Evolutionary conservation across 1,140 invertebrate species (phyloP), one percentile per base, ranked within the genome.

Genomic region (Cataglyphis hispanica): DNA sequence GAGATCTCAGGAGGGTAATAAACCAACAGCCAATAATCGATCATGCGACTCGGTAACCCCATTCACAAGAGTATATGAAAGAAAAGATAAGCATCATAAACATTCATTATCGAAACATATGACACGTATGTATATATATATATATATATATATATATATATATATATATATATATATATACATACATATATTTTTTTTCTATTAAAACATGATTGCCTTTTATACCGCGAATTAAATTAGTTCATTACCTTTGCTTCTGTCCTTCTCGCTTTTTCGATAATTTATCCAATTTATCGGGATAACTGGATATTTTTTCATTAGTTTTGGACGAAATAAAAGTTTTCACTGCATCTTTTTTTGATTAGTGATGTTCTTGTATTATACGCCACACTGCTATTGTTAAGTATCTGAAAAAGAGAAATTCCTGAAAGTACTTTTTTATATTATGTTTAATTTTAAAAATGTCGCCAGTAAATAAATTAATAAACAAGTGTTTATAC

Each of bases 21-120:
- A 85, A 85, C 70, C 50, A 77, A 53, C 53, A 69, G 25, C 66
- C 86, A 72, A 87, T 87, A 87, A 87, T 87, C 86, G 81, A 87
- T 87, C 83, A 85, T 84, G 13, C 81, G 86, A 85, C 83, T 85
- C 70, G 64, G 63, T 87, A 84, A 70, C 64, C 63, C 63, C 63
- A 77, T 87, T 85, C 81, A 87, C 56, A 50, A 22, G 16, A 46
- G 60, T 67, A 27, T 70, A 74, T 86, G 46, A 86, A 64, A 84
- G 67, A 58, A 43, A 34, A 25, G 66, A 81, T 81, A 81, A 72
- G 66, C 25, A 85, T 80, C 61, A 46, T 72, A 58, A 76, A 70
- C 69, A 84, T 76, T 76, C 61, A 50, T 70, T 61, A 70, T 56
- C 40, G 43, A 74, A 58, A 40, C n/a, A 27, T 22, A 31, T 78